Evolutionary conservation across 2,888 invertebrate genomes (phyloP).

Genomic region (Platycheirus albimanus): DNA sequence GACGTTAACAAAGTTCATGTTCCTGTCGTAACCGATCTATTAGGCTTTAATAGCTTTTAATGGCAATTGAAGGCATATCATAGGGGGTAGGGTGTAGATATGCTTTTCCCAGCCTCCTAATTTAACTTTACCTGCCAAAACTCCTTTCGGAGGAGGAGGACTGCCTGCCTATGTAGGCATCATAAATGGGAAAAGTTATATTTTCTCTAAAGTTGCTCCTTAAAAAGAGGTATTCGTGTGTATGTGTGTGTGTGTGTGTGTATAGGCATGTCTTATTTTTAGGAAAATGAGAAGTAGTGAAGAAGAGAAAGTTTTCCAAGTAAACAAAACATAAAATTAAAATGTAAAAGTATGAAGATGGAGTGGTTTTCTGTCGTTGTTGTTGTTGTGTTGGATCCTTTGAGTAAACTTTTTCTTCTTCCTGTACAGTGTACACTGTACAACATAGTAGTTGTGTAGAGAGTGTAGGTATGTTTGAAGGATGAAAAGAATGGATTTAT

Average conservation of each 20-base stretch:
- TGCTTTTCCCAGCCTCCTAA: conserved; percentile 3
- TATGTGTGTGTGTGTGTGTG: background rate
- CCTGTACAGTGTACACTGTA: no score
- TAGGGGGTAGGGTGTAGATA: background rate
- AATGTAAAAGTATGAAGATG: conserved; percentile 48
- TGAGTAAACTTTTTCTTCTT: conserved; percentile 7
- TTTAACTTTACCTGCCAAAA: background rate
- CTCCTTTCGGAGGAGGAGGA: no score
- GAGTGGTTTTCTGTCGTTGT: conserved; percentile 8
- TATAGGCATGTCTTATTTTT: background rate
- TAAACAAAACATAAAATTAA: conserved; percentile 55
- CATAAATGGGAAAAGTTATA: no score
- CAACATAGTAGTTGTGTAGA: no score
- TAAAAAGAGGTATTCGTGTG: background rate
- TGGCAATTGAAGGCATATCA: background rate
- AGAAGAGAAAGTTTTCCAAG: conserved; percentile 19
- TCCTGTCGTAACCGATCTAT: background rate
- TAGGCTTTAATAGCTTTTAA: conserved; percentile 9
- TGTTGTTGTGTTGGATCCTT: conserved; percentile 3
- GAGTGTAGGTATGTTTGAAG: background rate
- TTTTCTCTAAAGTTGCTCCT: background rate
- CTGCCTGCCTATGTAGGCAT: no score
- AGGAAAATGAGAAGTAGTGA: background rate
- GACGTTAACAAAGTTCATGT: conserved; percentile 7
- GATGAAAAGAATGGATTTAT: conserved; percentile 44